Base-by-base conservation (phyloP, 2,888 invertebrate species). In the Rhimphoctona megacephalus region DNA sequence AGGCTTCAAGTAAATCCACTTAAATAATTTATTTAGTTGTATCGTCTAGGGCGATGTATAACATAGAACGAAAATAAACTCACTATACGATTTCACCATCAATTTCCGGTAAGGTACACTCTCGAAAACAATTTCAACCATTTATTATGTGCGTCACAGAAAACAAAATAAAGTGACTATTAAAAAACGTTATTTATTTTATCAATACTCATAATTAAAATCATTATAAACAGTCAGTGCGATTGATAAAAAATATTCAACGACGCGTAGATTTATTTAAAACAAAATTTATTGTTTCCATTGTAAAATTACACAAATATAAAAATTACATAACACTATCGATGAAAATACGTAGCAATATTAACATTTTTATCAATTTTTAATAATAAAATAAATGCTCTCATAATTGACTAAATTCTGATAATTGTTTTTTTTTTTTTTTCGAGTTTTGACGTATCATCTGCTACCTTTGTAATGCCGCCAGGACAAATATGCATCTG, bases 401-500 rank as follows among this genome's bases (percentile, higher is more conserved):
- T 25, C 57, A 14, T 25, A 14, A 57, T 14, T 25, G 25, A 30
- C 61, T 61, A 30, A 9, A 61, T 61, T 61, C 30, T 9, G 30
- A 61, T 17, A 5, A 2, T 46, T 46, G 11, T 46, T 46, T 46
- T 17, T 36, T 66, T 39, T 8, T 30, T 9, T 33, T 79, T 49
- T 49, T 66, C 4, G 0, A 14, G 17, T 19, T 69, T 74, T 19
- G 30, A n/a, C 46, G 33, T 22, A 83, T 92, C 93, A 96, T 94
- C 96, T 95, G 90, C 95, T 95, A 46, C 96, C 96, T 92, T 95
- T 96, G 89, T 95, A 96, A 91, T 96, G 96, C 90, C 95, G 96
- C 91, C 97, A 97, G 0, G 97, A 96, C 90, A 97, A 95, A 94
- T 97, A 97, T 0, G 97, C 97, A 93, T 98, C 98, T 66, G 97